phyloP scores from a whole-genome alignment of 2,888 invertebrate species.

The Erebia palarica region DNA sequence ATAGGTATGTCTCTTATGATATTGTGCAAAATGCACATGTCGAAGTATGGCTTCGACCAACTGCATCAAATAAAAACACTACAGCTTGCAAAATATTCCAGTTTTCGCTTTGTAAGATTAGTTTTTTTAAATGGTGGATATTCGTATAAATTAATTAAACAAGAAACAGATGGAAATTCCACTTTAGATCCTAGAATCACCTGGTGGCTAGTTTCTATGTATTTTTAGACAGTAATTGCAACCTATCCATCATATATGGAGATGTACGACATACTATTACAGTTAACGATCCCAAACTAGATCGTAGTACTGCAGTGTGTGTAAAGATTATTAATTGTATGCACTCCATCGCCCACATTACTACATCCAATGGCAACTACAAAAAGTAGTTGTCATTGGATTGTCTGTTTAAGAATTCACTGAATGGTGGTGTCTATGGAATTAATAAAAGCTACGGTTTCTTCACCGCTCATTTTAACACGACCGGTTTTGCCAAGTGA shows the following conservation, averaged over 20 bases:
- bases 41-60: not conserved
- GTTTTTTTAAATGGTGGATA: not conserved
- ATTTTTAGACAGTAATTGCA: slow-evolving; percentile 30
- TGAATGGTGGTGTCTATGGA: slow-evolving; percentile 19
- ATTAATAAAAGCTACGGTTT: slow-evolving; percentile 22
- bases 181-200: slow-evolving; percentile 16
- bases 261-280: slow-evolving; percentile 28
- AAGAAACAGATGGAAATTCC: not conserved
- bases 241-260: slow-evolving; percentile 29
- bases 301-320: slow-evolving; percentile 19
- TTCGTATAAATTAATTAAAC: not conserved
- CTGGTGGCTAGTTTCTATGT: slow-evolving; percentile 27
- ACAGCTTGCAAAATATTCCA: not conserved
- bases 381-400: too few relatives aligned
- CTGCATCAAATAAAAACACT: not conserved
- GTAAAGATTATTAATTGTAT: slow-evolving; percentile 25
- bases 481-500: slow-evolving; percentile 14
- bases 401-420: slow-evolving; percentile 23
- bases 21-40: not conserved
- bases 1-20: too few relatives aligned
- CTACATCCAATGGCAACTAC: slow-evolving; percentile 25
- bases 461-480: slow-evolving; percentile 9
- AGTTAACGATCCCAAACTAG: slow-evolving; percentile 24
- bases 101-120: not conserved
- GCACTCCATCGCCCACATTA: slow-evolving; percentile 23